Percentiles rank a stretch among this genome's conserved stretches.
Evolutionary conservation across 2,113 vertebrate species (phyloP).

Genomic region (Carlito syrichta): DNA sequence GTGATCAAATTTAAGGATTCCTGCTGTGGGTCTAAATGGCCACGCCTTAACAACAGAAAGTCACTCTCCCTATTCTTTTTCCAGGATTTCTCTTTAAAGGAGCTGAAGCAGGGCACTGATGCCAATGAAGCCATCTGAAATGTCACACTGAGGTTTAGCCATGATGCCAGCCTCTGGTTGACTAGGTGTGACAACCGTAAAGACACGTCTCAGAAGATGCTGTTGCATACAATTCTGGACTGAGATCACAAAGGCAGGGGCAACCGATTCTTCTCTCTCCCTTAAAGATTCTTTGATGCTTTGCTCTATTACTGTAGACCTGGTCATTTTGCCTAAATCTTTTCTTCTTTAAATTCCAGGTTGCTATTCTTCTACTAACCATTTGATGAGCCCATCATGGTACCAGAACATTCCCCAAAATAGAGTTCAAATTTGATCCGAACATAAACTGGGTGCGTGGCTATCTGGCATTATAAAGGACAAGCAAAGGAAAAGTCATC

Average conservation of each 20-base stretch:
- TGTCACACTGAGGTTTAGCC: neutral
- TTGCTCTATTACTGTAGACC: neutral
- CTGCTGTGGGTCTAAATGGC: neutral
- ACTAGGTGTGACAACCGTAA: neutral
- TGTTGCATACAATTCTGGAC: neutral
- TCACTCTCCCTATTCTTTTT: neutral
- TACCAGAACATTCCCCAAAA: neutral
- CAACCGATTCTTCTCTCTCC: neutral
- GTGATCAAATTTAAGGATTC: neutral
- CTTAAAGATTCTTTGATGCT: neutral
- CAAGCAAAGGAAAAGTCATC: neutral
- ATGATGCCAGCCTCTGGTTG: neutral
- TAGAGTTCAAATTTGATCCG: neutral
- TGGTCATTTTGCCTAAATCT: neutral
- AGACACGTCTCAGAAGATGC: neutral
- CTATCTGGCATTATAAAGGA: neutral
- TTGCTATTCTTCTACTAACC: neutral
- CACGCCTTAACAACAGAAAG: neutral
- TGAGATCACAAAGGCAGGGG: neutral
- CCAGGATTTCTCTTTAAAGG: neutral
- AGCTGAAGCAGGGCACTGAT: neutral
- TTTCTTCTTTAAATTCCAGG: neutral
- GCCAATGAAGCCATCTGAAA: neutral
- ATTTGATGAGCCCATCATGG: neutral
- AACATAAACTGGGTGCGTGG: neutral